Conservation (phyloP, 2,113 vertebrate genomes). For the Calidris pygmaea region DNA sequence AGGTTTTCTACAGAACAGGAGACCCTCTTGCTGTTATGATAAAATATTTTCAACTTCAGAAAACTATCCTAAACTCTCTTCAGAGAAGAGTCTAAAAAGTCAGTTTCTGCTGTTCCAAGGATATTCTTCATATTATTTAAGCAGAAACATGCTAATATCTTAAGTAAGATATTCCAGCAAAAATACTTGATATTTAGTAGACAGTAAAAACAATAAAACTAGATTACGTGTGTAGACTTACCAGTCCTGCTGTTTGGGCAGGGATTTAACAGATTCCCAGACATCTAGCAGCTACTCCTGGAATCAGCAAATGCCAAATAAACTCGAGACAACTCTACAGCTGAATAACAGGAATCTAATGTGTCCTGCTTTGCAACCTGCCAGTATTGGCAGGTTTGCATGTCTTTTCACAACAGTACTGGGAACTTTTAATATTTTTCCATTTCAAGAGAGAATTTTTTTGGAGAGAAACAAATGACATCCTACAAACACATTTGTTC, state of each 20-base stretch:
- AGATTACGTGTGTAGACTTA: constrained; percentile 12
- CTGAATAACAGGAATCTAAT: neutral
- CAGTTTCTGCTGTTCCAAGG: neutral
- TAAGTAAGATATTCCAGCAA: neutral
- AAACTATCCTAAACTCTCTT: neutral
- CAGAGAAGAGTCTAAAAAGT: neutral
- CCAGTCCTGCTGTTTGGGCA: constrained; percentile 43
- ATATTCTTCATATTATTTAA: neutral
- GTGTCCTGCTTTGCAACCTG: neutral
- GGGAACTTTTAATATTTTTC: neutral
- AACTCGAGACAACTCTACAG: neutral
- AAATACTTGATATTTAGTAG: constrained; percentile 3
- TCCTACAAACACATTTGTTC: neutral
- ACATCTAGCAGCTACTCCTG: constrained; percentile 34
- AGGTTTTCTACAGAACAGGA: neutral
- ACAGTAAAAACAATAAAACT: constrained; percentile 7
- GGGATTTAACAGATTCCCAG: constrained; percentile 52
- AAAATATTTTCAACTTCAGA: neutral
- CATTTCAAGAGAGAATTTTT: neutral
- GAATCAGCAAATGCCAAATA: neutral
- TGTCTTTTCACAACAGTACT: neutral
- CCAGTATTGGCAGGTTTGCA: neutral
- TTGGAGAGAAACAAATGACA: neutral
- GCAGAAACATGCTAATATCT: neutral
- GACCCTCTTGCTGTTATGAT: neutral